Evolutionary conservation across 23 tunicate species (phyloP).

Genomic region (Halocynthia roretzi): DNA sequence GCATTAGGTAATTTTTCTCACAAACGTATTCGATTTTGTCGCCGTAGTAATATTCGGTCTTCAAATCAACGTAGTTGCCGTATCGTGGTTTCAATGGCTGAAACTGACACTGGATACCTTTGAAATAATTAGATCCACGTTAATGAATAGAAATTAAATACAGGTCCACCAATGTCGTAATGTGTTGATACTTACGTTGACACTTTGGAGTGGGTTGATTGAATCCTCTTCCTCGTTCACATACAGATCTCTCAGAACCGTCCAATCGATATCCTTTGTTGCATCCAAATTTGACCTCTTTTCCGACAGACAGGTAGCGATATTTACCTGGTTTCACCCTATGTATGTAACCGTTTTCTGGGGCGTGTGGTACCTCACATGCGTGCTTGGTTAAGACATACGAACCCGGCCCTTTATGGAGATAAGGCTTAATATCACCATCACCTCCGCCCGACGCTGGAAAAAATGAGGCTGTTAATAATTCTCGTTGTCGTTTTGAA

Average conservation of each 20-base stretch:
- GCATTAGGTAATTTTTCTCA: conserved; percentile 7
- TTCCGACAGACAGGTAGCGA: neutral
- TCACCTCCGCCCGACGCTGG: too few relatives aligned
- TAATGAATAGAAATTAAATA: too few relatives aligned
- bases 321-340: neutral
- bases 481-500: too few relatives aligned
- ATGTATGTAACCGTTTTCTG: conserved; percentile 1
- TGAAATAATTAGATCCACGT: too few relatives aligned
- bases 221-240: conserved; percentile 11
- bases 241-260: conserved; percentile 1
- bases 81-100: too few relatives aligned
- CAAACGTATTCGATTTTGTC: conserved; percentile 10
- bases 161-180: too few relatives aligned
- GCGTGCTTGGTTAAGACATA: neutral
- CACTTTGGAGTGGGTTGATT: conserved; percentile 10
- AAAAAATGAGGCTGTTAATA: too few relatives aligned
- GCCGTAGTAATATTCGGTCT: conserved; percentile 2
- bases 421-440: too few relatives aligned
- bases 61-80: neutral
- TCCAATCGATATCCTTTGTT: conserved; percentile 4
- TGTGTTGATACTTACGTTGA: neutral
- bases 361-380: neutral
- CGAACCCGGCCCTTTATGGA: too few relatives aligned
- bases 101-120: too few relatives aligned
- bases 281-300: conserved; percentile 14